Evolutionary conservation across 2,888 invertebrate genomes (phyloP), one percentile per base, ranked within the genome.

Genomic region (Pterostichus niger): DNA sequence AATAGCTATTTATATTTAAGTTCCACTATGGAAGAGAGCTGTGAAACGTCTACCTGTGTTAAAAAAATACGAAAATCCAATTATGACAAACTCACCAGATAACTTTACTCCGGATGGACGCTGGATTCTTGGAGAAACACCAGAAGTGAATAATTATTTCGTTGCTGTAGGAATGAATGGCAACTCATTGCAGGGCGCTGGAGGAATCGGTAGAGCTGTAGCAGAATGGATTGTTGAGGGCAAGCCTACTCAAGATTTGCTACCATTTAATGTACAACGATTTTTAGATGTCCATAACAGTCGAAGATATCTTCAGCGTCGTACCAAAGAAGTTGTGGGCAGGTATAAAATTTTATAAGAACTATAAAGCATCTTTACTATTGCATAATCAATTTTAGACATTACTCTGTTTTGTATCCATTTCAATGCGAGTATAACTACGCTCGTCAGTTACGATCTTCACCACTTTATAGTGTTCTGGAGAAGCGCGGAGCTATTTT

Each of bases 121-220:
- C 86, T 94, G 93, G 93, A 93, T 94, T 86, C 87, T 95, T 10
- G 94, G 94, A 35, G 93, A 94, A 89, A 91, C 93, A 35, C 92
- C 94, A 2, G 94, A 94, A 90, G 92, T 94, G 11, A 91, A 91
- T 84, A 94, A 94, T 87, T 95, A 95, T 88, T 94, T 93, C 89
- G 93, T 94, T n/a, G 94, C 94, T 68, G 93, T 93, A 84, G 95
- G 95, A 33, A 93, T 94, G 93, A 94, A 94, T 89, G 93, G 94
- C 6, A 93, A 93, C 87, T 93, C 94, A 9, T 89, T 94, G 59
- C 94, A 93, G 88, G 93, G 93, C n/a, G 93, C 94, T 64, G 94
- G 94, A 83, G 95, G 94, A 3, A 92, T 94, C 75, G 95, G 95
- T 13, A 92, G 92, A 88, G 92, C 93, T 82, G 90, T 94, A 33